Percentiles rank a stretch among this genome's conserved stretches.
These are phyloP conservation scores for Reticulitermes lucifugus DNA, from an alignment of 2,888 invertebrate genomes.

Conservation along the genomic window DNA sequence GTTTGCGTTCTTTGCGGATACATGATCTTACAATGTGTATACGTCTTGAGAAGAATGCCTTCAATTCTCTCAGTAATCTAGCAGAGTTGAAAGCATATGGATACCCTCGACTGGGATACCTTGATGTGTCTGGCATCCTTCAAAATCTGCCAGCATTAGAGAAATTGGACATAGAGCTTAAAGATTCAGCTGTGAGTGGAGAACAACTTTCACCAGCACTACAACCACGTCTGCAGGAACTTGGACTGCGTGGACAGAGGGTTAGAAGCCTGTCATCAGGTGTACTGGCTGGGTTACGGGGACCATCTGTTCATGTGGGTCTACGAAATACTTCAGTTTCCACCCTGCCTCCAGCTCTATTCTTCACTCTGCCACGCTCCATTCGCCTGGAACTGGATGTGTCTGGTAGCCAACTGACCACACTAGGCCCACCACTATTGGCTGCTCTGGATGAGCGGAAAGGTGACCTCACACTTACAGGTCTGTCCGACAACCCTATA, in stretches of 20 bases:
- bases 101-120: slow-evolving; percentile 83
- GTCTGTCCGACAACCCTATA: slow-evolving; percentile 83
- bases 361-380: slow-evolving; percentile 90
- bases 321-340: slow-evolving; percentile 85
- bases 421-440: slow-evolving; percentile 81
- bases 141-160: slow-evolving; percentile 80
- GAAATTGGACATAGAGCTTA: slow-evolving; percentile 85
- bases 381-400: slow-evolving; percentile 84
- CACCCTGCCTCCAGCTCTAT: slow-evolving; percentile 81
- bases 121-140: slow-evolving; percentile 88
- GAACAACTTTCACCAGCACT: slow-evolving; percentile 84
- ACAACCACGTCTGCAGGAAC: slow-evolving; percentile 80
- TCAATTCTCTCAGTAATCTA: slow-evolving; percentile 78
- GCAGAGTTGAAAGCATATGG: slow-evolving; percentile 77
- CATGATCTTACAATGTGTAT: slow-evolving; percentile 76
- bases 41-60: slow-evolving; percentile 85
- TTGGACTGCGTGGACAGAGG: slow-evolving; percentile 80
- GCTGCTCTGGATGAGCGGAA: slow-evolving; percentile 85
- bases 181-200: slow-evolving; percentile 83
- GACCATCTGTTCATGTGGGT: slow-evolving; percentile 76
- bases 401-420: slow-evolving; percentile 80
- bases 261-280: slow-evolving; percentile 84
- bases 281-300: slow-evolving; percentile 84
- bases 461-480: slow-evolving; percentile 78
- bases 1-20: slow-evolving; percentile 69